These are phyloP conservation scores for Sphecodes monilicornis DNA, from an alignment of 2,888 invertebrate genomes.

Conservation along the genomic window DNA sequence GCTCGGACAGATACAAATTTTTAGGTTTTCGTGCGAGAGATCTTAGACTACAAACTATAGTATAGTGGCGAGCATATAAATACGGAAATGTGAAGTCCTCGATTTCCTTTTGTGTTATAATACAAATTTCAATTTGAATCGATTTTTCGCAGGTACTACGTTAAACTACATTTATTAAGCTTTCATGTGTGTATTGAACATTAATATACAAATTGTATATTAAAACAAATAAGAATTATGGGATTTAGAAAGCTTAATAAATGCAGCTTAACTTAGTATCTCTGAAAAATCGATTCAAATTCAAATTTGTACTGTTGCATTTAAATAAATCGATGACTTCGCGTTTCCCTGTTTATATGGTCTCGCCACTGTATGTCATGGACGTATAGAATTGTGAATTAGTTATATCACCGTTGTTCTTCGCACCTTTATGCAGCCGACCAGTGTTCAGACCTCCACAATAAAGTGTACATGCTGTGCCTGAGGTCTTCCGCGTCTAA, in stretches of 20 bases:
- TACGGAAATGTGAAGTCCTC: neutral
- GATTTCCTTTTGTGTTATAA: neutral
- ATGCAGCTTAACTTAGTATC: neutral
- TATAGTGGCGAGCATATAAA: slow-evolving; percentile 4
- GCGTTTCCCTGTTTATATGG: neutral
- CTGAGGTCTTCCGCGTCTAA: slow-evolving; percentile 82
- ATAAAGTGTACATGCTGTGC: slow-evolving; percentile 88
- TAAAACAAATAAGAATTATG: neutral
- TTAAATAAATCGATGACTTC: neutral
- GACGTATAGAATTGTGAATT: slow-evolving; percentile 67
- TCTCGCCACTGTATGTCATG: slow-evolving; percentile 57
- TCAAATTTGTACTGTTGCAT: neutral
- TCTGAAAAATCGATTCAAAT: neutral
- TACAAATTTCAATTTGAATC: neutral
- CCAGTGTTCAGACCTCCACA: slow-evolving; percentile 92
- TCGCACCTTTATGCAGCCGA: slow-evolving; percentile 79
- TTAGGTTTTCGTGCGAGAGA: slow-evolving; percentile 42
- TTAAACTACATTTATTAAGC: neutral
- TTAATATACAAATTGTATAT: too few relatives aligned
- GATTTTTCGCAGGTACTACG: neutral
- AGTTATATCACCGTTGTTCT: slow-evolving; percentile 50
- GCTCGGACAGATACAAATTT: slow-evolving; percentile 57
- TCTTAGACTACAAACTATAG: slow-evolving; percentile 55
- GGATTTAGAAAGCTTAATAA: neutral
- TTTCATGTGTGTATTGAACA: too few relatives aligned